A percentile compares a stretch with the other conserved stretches of the same genome.
Evolutionary conservation across 2,888 invertebrate species (phyloP).

Genomic region (Drosophila prolongata): DNA sequence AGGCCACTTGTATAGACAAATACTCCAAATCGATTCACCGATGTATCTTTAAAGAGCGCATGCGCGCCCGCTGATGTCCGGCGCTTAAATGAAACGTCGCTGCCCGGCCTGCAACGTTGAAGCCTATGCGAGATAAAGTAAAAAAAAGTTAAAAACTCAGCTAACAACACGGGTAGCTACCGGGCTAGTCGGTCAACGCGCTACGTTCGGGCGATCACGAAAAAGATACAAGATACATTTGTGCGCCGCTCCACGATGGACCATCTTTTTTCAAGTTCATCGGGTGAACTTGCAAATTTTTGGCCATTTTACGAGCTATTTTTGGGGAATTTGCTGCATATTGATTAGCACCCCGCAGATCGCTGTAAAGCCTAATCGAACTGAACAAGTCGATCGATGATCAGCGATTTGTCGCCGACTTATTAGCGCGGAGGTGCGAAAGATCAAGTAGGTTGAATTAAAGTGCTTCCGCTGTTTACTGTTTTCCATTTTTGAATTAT

Average conservation of each 20-base stretch:
- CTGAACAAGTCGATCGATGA: constrained; percentile 49
- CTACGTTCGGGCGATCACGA: constrained; percentile 67
- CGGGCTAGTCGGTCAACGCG: constrained; percentile 54
- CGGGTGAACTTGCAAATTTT: constrained; percentile 73
- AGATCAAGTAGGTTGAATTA: constrained; percentile 39
- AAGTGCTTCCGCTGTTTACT: constrained; percentile 61
- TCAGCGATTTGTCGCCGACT: constrained; percentile 47
- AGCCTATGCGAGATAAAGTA: constrained; percentile 51
- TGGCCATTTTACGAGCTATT: constrained; percentile 45
- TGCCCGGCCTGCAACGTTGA: constrained; percentile 56
- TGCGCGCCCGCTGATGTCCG: constrained; percentile 70
- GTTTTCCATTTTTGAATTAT: constrained; percentile 1
- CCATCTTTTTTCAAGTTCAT: constrained; percentile 71
- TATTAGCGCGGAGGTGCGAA: constrained; percentile 62
- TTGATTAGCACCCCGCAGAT: constrained; percentile 51
- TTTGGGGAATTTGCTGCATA: constrained; percentile 45
- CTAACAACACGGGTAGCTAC: constrained; percentile 61
- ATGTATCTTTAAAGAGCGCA: constrained; percentile 51
- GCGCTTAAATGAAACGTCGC: constrained; percentile 59
- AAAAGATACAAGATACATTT: constrained; percentile 25
- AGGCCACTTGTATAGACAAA: constrained; percentile 19
- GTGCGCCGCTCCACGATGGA: constrained; percentile 22
- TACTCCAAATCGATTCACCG: constrained; percentile 24
- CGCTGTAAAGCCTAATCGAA: constrained; percentile 28
- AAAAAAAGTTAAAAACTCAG: constrained; percentile 17